These are phyloP conservation scores for Poecile montanus DNA, from an alignment of 2,797 vertebrate genomes.

Conservation along the genomic window DNA sequence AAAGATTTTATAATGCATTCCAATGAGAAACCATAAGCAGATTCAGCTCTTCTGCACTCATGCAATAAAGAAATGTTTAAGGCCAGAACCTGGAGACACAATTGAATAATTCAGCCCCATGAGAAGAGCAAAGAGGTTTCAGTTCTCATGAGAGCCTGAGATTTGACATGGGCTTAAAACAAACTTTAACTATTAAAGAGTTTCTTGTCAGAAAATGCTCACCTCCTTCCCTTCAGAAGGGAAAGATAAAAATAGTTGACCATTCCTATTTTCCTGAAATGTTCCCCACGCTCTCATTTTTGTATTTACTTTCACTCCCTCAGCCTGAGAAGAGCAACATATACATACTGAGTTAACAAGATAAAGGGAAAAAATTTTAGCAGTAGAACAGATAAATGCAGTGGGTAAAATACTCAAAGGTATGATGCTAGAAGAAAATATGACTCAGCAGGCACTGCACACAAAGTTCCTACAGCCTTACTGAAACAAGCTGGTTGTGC, in stretches of 20 bases:
- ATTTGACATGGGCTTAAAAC: neutral
- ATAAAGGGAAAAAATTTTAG: neutral
- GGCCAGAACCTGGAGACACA: conserved; percentile 4
- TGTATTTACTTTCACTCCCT: conserved; percentile 4
- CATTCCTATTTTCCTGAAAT: conserved; percentile 34
- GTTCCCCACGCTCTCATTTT: conserved; percentile 4
- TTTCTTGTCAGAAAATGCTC: conserved; percentile 29
- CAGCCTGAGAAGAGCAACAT: neutral
- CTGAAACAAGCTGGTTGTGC: neutral
- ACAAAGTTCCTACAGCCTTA: neutral
- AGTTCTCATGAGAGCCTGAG: neutral
- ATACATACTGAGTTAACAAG: conserved; percentile 23
- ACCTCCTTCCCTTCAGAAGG: conserved; percentile 15
- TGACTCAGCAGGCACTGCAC: neutral
- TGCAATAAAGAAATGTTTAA: conserved; percentile 27
- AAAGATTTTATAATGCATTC: conserved; percentile 30
- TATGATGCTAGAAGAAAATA: neutral
- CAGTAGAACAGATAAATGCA: conserved; percentile 28
- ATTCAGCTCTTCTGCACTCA: conserved; percentile 6
- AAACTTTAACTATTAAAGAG: conserved; percentile 36
- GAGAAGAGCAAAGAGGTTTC: conserved; percentile 1
- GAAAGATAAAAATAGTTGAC: conserved; percentile 32
- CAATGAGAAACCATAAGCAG: conserved; percentile 20
- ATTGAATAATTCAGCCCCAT: neutral
- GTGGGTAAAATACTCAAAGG: conserved; percentile 23